Base-by-base conservation (phyloP, 2,888 invertebrate genomes). In the Embidobia sp. region DNA sequence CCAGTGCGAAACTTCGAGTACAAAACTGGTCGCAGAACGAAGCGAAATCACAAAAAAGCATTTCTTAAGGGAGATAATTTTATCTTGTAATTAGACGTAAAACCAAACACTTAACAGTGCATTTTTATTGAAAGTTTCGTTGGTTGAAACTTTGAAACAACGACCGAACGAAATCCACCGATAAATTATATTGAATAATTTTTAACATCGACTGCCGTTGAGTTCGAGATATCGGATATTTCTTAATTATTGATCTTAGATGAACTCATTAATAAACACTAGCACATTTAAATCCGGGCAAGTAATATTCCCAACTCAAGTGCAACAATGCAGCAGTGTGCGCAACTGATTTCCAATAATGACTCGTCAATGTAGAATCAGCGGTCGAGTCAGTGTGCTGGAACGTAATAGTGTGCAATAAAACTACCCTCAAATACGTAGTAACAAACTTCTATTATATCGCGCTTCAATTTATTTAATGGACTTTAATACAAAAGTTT, bases 271-370 rank as follows among this genome's bases (percentile, higher is more conserved):
- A 70, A 40, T 51, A 61, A 70, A 53, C 51, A 44, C 40, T 8
- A 31, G 35, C 35, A 49, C 53, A 53, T 44, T 46, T 51, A 53
- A 11, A 7, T 10, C 7, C 1, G 6, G 33, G 1, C 69, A 61
- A 70, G 63, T 72, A 70, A 59, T 61, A 70, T 70, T 61, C 51
- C 31, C 4, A 10, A 6, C 27, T 13, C 19, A 59, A 61, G 35
- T 33, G 40, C 51, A 49, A 67, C 69, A 69, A 59, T 69, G 51
- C 59, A 59, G 59, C 19, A 59, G 69, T 59, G 44, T 63, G 72
- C 72, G 55, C 61, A 72, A 63, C 72, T 63, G 72, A 72, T 72
- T 72, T 63, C 72, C 63, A 63, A 72, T 72, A 72, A 63, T 72
- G 61, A 64, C 64, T 73, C 59, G 57, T 64, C 73, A 73, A 49